These are phyloP conservation scores for Helicoverpa zea DNA, from an alignment of 1,140 invertebrate species.

Conservation along the genomic window DNA sequence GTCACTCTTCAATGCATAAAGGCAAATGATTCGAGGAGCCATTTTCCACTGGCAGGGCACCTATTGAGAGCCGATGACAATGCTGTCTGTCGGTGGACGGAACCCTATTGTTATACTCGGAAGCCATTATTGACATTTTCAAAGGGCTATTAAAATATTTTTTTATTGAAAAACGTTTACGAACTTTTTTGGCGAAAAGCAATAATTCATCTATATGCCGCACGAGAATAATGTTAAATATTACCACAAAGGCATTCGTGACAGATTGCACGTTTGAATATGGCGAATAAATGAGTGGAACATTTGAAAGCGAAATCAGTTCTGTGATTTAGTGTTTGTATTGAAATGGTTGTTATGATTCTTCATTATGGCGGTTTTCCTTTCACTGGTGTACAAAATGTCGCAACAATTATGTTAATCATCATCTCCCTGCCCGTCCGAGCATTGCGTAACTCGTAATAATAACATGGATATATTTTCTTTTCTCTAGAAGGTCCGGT, in stretches of 20 bases:
- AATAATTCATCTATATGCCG: constrained; percentile 59
- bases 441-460: not conserved
- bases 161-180: constrained; percentile 68
- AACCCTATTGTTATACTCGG: constrained; percentile 69
- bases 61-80: constrained; percentile 65
- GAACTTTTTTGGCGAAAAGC: constrained; percentile 55
- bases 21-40: constrained; percentile 63
- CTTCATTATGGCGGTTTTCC: not conserved
- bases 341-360: not conserved
- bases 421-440: not conserved
- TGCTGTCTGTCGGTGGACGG: constrained; percentile 63
- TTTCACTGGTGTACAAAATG: not conserved
- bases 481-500: not conserved
- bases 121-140: constrained; percentile 73
- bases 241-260: constrained; percentile 39
- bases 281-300: constrained; percentile 37
- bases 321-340: constrained; percentile 27
- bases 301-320: constrained; percentile 33
- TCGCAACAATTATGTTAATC: not conserved
- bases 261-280: constrained; percentile 40
- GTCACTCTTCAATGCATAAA: constrained; percentile 62
- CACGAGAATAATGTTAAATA: constrained; percentile 47
- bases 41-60: constrained; percentile 64
- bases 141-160: constrained; percentile 72
- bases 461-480: constrained; percentile 8